A percentile compares a stretch with the other conserved stretches of the same genome.
Evolutionary conservation across 23 tunicate species (phyloP).

Genomic region (Trididemnum clinides): DNA sequence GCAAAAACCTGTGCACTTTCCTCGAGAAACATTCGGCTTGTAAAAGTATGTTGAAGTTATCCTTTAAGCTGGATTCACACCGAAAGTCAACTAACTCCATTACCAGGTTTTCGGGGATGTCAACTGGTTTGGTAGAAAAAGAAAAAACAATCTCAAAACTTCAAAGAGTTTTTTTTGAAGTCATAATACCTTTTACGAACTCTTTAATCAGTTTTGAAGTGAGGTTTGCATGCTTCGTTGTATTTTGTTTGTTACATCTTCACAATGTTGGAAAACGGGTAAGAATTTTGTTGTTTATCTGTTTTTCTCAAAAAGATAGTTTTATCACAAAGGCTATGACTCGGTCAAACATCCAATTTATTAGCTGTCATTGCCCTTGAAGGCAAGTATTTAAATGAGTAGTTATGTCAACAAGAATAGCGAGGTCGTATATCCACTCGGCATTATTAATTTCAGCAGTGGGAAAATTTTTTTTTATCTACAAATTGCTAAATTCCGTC

Average conservation of each 20-base stretch:
- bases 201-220: no score
- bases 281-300: constrained; percentile 46
- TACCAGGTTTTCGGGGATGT: no score
- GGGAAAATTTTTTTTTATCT: neutral
- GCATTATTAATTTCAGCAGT: neutral
- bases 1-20: neutral
- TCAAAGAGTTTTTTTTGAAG: no score
- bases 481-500: constrained; percentile 17
- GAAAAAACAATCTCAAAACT: no score
- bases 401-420: neutral
- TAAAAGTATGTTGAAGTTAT: no score
- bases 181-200: no score
- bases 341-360: constrained; percentile 25
- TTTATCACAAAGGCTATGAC: constrained; percentile 38
- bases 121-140: no score
- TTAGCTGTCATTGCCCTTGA: neutral
- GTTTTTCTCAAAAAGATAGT: constrained; percentile 44
- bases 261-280: constrained; percentile 48
- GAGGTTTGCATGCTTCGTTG: no score
- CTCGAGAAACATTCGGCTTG: neutral
- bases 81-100: no score
- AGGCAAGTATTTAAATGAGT: constrained; percentile 18
- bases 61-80: no score
- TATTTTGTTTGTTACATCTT: no score
- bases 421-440: neutral